phyloP scores from a whole-genome alignment of 2,888 invertebrate species.

The Eupithecia exiguata region DNA sequence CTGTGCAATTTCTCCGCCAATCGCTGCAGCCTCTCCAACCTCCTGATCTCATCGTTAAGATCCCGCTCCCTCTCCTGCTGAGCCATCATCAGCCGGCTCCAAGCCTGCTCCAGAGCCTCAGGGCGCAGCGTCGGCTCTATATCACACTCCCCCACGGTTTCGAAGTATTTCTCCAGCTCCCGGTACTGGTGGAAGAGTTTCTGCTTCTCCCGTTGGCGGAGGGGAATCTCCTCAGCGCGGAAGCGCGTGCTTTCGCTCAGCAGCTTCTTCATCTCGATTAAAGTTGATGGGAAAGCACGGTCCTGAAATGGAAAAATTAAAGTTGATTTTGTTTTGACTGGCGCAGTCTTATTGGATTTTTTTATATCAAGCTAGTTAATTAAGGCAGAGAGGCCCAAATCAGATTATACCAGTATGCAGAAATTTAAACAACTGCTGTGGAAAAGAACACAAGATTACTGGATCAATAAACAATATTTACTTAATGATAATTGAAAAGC shows the following conservation, averaged over 20 bases:
- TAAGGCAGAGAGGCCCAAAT: too few relatives aligned
- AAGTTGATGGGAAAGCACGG: conserved; percentile 94
- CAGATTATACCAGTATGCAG: too few relatives aligned
- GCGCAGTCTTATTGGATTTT: not conserved
- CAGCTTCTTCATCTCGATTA: conserved; percentile 97
- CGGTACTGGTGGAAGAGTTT: conserved; percentile 93
- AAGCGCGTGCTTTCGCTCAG: conserved; percentile 96
- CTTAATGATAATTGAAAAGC: too few relatives aligned
- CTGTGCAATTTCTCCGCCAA: conserved; percentile 95
- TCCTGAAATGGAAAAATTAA: conserved; percentile 81
- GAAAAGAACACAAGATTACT: too few relatives aligned
- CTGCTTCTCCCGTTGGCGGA: conserved; percentile 94
- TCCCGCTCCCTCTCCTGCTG: conserved; percentile 96
- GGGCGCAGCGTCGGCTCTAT: conserved; percentile 94
- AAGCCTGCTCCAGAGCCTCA: conserved; percentile 93
- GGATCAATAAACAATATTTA: too few relatives aligned
- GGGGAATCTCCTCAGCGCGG: conserved; percentile 96
- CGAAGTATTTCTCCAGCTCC: conserved; percentile 94
- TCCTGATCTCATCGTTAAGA: conserved; percentile 94
- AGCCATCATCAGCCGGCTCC: conserved; percentile 93
- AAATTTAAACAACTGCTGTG: too few relatives aligned
- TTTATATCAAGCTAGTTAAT: too few relatives aligned
- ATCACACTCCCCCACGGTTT: conserved; percentile 93
- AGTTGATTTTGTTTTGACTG: not conserved
- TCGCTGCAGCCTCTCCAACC: conserved; percentile 95